These are phyloP conservation scores for Calliphora vicina DNA, from an alignment of 1,140 invertebrate species.

Conservation along the genomic window DNA sequence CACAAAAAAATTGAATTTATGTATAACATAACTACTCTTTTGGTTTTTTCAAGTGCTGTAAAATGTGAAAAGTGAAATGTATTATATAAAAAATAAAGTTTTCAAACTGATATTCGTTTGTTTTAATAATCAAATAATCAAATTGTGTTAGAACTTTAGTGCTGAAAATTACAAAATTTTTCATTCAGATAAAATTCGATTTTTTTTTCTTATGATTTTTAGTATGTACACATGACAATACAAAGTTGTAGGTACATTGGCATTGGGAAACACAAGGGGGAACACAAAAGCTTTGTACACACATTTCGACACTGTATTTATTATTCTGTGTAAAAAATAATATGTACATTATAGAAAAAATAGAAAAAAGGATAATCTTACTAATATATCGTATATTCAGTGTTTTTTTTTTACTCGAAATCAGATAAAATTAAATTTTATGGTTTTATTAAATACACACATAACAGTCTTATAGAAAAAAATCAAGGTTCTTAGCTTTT, in stretches of 20 bases:
- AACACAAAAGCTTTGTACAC: neutral
- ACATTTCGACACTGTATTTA: neutral
- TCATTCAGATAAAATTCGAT: neutral
- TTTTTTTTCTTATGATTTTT: constrained; percentile 48
- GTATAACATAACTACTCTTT: neutral
- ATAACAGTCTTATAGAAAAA: neutral
- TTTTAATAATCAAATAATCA: neutral
- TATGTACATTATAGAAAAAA: too few relatives aligned
- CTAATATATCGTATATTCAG: too few relatives aligned
- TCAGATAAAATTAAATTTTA: neutral
- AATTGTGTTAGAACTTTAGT: neutral
- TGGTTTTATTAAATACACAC: neutral
- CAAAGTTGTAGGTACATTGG: constrained; percentile 25
- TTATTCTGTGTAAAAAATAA: too few relatives aligned
- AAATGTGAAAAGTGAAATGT: neutral
- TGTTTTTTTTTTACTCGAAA: neutral
- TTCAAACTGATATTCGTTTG: neutral
- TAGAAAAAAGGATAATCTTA: too few relatives aligned
- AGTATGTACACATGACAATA: constrained; percentile 61
- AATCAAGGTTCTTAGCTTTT: neutral
- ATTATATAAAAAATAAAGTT: neutral
- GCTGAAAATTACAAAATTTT: neutral
- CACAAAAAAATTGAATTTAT: neutral
- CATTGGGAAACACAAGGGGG: constrained; percentile 33
- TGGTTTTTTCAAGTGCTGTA: neutral